Base-by-base conservation (phyloP, 2,113 vertebrate genomes). In the Pedionomus torquatus region DNA sequence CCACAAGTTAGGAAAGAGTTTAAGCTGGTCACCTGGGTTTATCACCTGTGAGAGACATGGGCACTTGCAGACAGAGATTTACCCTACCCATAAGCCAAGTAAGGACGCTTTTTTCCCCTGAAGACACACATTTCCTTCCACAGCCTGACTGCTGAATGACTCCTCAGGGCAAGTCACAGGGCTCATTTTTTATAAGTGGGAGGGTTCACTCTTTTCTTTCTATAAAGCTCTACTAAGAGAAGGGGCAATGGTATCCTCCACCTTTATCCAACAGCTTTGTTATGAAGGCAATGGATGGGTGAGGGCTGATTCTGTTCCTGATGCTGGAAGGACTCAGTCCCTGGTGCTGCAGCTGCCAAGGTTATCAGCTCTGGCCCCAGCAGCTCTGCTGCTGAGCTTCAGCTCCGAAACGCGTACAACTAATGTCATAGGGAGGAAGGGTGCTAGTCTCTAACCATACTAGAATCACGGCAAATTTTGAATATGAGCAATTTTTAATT, bases 371-470 rank as follows among this genome's bases (percentile, higher is more conserved):
- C 26, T 48, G 49, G 57, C 11, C 39, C 23, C 86, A 61, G 44
- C 39, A 33, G 44, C 14, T 54, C n/a, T 80, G 43, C 70, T 1
- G 4, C 46, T 31, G 41, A 52, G 71, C 65, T 48, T 16, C 81
- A 25, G 37, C 72, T 72, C 37, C 16, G 37, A 28, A 41, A 35
- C 35, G 14, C 14, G 2, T 6, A 0, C 2, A 54, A 39, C 14
- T 4, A 1, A 4, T 1, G 2, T n/a, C 1, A 17, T 1, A 72
- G 25, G 66, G 24, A 83, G 57, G 80, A 54, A 68, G 49, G 48
- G 21, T 33, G 24, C 28, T 43, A 37, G 35, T 28, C 70, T 43
- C 25, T 51, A 46, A 24, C 20, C 17, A 16, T 44, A 26, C 19
- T n/a, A 41, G 51, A 3, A 31, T 26, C 41, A 41, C 4, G 10